phyloP scores from a whole-genome alignment of 2,888 invertebrate genomes.

The Melanostoma mellinum region DNA sequence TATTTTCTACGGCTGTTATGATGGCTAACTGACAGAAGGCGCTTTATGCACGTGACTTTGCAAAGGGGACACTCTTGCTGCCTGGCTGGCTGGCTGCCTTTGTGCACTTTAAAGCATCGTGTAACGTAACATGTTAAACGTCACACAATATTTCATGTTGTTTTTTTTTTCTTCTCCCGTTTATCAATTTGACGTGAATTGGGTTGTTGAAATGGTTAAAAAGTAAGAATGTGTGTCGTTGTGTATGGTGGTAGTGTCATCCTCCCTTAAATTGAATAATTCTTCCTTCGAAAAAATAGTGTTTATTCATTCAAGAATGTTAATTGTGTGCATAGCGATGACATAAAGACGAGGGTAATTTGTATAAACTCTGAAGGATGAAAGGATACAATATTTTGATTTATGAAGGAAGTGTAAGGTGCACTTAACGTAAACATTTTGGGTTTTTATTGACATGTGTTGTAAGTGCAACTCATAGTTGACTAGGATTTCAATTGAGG shows the following conservation, averaged over 20 bases:
- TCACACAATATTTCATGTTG: constrained; percentile 51
- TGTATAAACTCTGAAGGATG: constrained; percentile 36
- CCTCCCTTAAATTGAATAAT: constrained; percentile 70
- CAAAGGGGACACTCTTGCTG: constrained; percentile 21
- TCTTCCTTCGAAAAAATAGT: constrained; percentile 43
- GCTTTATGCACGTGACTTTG: constrained; percentile 55
- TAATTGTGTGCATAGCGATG: constrained; percentile 70
- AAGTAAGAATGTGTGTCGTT: constrained; percentile 4
- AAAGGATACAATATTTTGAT: constrained; percentile 41
- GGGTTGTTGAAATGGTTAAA: constrained; percentile 52
- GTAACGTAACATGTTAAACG: constrained; percentile 52
- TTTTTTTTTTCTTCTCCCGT: constrained; percentile 18
- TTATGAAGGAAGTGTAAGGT: constrained; percentile 38
- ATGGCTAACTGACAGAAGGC: constrained; percentile 66
- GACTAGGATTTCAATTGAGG: too few relatives aligned
- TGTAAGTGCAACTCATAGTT: too few relatives aligned
- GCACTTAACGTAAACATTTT: neutral
- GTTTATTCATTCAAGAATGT: constrained; percentile 64
- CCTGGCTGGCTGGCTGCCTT: constrained; percentile 8
- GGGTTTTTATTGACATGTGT: neutral
- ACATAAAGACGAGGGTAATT: constrained; percentile 65
- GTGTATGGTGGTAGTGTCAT: constrained; percentile 47
- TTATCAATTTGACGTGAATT: constrained; percentile 44
- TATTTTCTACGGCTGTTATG: constrained; percentile 69
- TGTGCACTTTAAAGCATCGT: constrained; percentile 44